Conservation (phyloP, 35 echinoderm and acorn worm genomes). For the Eucidaris tribuloides region DNA sequence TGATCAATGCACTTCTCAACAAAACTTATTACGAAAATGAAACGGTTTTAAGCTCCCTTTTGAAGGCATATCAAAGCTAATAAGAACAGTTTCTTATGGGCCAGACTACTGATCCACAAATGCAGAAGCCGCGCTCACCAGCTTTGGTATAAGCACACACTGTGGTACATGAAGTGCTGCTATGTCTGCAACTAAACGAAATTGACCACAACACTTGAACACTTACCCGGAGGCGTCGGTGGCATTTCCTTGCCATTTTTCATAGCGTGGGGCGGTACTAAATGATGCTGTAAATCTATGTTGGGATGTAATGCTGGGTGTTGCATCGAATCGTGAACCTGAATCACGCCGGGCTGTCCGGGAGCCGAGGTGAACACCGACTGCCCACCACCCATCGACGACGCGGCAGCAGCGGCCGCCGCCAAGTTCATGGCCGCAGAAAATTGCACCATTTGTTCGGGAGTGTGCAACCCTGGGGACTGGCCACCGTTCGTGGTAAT, state of each 20-base stretch:
- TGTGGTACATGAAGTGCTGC: too few relatives aligned
- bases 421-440: background rate
- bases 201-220: background rate
- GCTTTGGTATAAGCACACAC: too few relatives aligned
- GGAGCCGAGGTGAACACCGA: background rate
- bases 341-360: background rate
- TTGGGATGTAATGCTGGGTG: background rate
- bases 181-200: background rate
- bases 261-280: background rate
- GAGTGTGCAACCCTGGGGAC: background rate
- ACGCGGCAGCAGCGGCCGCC: background rate
- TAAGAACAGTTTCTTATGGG: too few relatives aligned
- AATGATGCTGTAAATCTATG: background rate
- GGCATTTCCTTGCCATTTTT: slow-evolving; percentile 1
- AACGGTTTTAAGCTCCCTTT: too few relatives aligned
- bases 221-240: background rate
- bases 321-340: background rate
- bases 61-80: too few relatives aligned
- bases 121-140: too few relatives aligned
- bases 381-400: background rate
- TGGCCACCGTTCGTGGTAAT: background rate
- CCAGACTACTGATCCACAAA: too few relatives aligned
- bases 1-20: too few relatives aligned
- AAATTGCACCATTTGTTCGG: background rate
- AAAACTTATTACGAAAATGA: too few relatives aligned